These are phyloP conservation scores for Anastatus disparis DNA, from an alignment of 1,140 invertebrate species.

Conservation along the genomic window DNA sequence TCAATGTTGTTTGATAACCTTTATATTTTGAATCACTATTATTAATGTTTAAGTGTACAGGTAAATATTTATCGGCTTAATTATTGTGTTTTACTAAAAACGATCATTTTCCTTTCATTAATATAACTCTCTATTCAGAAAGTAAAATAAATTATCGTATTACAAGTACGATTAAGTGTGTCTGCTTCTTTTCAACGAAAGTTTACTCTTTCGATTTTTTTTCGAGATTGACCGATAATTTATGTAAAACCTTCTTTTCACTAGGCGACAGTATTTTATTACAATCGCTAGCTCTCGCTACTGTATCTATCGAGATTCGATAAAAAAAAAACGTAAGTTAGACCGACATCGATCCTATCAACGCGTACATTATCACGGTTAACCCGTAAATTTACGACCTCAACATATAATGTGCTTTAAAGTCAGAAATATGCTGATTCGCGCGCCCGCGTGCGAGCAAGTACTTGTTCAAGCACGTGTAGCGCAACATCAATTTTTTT, in stretches of 20 bases:
- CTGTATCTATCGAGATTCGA: conserved; percentile 40
- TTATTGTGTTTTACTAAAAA: too few species aligned
- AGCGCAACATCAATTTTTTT: background rate
- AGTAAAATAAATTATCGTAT: too few species aligned
- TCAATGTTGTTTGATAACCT: too few species aligned
- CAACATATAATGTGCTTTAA: background rate
- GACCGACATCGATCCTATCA: conserved; percentile 35
- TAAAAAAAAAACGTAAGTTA: conserved; percentile 40
- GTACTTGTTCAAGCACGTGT: background rate
- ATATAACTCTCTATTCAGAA: background rate
- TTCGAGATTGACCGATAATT: conserved; percentile 33
- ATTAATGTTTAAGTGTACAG: too few species aligned
- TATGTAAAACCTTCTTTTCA: conserved; percentile 39
- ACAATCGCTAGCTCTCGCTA: conserved; percentile 21
- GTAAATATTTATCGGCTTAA: too few species aligned
- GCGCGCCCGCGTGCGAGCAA: too few species aligned
- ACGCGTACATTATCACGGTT: conserved; percentile 35
- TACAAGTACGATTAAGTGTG: conserved; percentile 12
- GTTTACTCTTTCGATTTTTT: background rate
- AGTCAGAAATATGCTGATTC: conserved; percentile 33
- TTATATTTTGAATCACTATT: too few species aligned
- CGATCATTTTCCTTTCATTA: background rate
- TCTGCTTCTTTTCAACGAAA: background rate
- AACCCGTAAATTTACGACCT: conserved; percentile 29
- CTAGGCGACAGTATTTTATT: conserved; percentile 36